Percentiles rank a stretch among this genome's conserved stretches.
phyloP scores from a whole-genome alignment of 2,113 vertebrate genomes.

The Lepisosteus osseus region DNA sequence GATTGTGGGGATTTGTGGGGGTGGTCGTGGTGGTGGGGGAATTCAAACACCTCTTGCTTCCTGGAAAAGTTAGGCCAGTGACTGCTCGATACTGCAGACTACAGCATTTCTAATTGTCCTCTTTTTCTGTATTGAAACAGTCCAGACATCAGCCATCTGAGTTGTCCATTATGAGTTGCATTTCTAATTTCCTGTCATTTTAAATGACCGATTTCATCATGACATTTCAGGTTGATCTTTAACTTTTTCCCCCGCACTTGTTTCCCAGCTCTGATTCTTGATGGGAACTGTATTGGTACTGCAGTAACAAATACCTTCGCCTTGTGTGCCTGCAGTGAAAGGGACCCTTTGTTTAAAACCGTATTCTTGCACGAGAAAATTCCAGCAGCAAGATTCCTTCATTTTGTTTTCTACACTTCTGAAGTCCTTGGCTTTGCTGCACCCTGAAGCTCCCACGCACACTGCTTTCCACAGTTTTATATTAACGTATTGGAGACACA shows the following conservation, averaged over 20 bases:
- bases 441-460: neutral
- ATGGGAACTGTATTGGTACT: too few species aligned
- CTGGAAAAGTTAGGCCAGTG: constrained; percentile 34
- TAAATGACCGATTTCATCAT: too few species aligned
- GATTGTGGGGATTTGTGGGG: too few species aligned
- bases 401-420: neutral
- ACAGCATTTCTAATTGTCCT: neutral
- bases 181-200: too few species aligned
- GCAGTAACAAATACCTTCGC: too few species aligned
- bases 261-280: too few species aligned
- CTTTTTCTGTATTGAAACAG: too few species aligned
- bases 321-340: constrained; percentile 10
- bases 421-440: constrained; percentile 25
- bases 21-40: constrained; percentile 30
- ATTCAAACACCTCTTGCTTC: constrained; percentile 56
- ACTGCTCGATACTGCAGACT: neutral
- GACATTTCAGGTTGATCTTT: too few species aligned
- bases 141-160: too few species aligned
- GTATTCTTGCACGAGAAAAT: constrained; percentile 18
- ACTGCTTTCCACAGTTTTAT: neutral
- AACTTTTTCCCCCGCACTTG: too few species aligned
- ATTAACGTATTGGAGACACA: neutral
- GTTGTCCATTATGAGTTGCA: too few species aligned
- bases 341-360: constrained; percentile 20
- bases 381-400: too few species aligned